These are phyloP conservation scores for Chinchilla lanigera DNA, from an alignment of 2,113 vertebrate genomes.

Conservation along the genomic window DNA sequence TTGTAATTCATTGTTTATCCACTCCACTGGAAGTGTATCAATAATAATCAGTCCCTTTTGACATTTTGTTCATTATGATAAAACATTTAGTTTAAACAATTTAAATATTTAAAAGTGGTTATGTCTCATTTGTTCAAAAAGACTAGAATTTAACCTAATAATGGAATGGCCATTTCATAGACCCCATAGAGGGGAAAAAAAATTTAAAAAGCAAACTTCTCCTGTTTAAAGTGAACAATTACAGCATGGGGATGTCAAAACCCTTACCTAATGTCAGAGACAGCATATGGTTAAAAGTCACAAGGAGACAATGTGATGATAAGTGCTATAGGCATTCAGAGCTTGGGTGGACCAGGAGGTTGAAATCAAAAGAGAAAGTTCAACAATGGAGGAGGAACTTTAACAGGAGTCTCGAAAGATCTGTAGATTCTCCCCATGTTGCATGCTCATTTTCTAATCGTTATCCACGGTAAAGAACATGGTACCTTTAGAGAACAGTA, in stretches of 20 bases:
- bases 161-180: background rate
- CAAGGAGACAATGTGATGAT: conserved; percentile 18
- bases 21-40: background rate
- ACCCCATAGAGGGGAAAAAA: background rate
- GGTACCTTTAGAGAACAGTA: conserved; percentile 33
- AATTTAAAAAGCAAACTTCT: background rate
- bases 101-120: conserved; percentile 36
- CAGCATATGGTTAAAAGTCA: background rate
- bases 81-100: conserved; percentile 48
- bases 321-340: background rate
- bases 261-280: background rate
- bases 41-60: conserved; percentile 21
- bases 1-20: background rate
- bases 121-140: conserved; percentile 27
- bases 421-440: background rate
- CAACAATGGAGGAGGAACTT: conserved; percentile 62
- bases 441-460: conserved; percentile 60
- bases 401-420: conserved; percentile 33
- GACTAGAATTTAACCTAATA: conserved; percentile 8
- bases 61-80: conserved; percentile 33
- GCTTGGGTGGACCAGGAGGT: background rate
- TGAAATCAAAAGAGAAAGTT: conserved; percentile 8
- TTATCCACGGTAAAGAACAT: conserved; percentile 45
- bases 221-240: background rate
- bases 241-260: background rate